These are phyloP conservation scores for Galagoides demidoff DNA, from an alignment of 2,797 vertebrate genomes.

Conservation along the genomic window DNA sequence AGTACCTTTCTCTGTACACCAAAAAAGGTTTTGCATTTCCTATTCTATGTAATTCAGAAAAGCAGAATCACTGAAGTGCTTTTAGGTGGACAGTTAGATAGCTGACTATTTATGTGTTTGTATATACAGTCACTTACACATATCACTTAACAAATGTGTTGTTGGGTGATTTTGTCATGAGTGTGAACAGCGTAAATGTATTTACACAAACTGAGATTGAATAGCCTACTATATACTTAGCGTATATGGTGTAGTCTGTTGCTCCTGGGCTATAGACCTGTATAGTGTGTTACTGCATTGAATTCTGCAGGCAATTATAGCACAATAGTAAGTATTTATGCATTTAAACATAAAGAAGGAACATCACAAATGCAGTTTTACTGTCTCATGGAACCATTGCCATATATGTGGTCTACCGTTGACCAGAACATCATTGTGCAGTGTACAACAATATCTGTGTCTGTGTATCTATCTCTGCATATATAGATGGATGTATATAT, in stretches of 20 bases:
- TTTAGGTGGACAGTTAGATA: neutral
- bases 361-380: neutral
- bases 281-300: neutral
- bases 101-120: neutral
- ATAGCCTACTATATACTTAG: neutral
- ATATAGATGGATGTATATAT: neutral
- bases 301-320: neutral
- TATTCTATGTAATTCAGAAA: neutral
- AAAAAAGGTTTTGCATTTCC: neutral
- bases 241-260: neutral
- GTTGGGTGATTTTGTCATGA: neutral
- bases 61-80: neutral
- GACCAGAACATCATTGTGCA: neutral
- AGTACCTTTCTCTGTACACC: neutral
- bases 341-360: neutral
- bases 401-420: neutral
- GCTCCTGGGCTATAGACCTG: neutral
- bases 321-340: neutral
- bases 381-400: neutral
- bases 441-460: neutral
- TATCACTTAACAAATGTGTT: neutral
- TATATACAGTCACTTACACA: neutral
- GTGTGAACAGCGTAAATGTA: neutral
- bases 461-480: neutral
- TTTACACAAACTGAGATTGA: neutral